Evolutionary conservation across 2,888 invertebrate genomes (phyloP), one percentile per base, ranked within the genome.

Genomic region (Megaustenia siamemsis): DNA sequence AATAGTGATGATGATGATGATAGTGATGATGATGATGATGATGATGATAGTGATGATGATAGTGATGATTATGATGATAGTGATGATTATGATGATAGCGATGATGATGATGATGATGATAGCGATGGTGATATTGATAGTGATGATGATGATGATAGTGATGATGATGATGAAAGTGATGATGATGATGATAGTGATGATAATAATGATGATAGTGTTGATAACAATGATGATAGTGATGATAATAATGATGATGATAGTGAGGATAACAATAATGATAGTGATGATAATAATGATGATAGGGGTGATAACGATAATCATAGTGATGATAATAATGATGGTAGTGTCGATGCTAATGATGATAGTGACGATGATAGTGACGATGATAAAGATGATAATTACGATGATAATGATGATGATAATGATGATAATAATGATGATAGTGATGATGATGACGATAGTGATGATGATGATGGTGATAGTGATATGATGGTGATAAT

Each of bases 11-110:
- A 60, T 60, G 38, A 79, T 60, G 63, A 60, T 60, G 79, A 60
- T 60, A 40, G 60, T 79, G 43, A 63, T 79, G 68, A 79, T 79
- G 68, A 66, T 79, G 68, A 79, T 73, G 40, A 53, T 77, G 56
- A 77, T 77, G 56, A 77, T 77, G 56, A 53, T 77, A 21, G 53
- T 77, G 24, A 77, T 77, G 40, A 71, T 71, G 40, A 71, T 35
- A n/a, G n/a, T 15, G 32, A 28, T 32, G 24, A 24, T 6, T 6
- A 66, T 66, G 66, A 32, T 8, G 12, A 12, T 8, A 6, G 8
- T n/a, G n/a, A 6, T 66, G 66, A 6, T 28, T 8, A 32, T 28
- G 28, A n/a, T n/a, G n/a, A 66, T 28, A 21, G 21, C 21, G 66
- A 21, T n/a, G 28, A 66, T 32, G 32, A n/a, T 49, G 49, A 15